Evolutionary conservation across 30 jellyfish, hydroid and myxozoan species (phyloP).

Genomic region (Aurelia aurita complex sp. Pacific): DNA sequence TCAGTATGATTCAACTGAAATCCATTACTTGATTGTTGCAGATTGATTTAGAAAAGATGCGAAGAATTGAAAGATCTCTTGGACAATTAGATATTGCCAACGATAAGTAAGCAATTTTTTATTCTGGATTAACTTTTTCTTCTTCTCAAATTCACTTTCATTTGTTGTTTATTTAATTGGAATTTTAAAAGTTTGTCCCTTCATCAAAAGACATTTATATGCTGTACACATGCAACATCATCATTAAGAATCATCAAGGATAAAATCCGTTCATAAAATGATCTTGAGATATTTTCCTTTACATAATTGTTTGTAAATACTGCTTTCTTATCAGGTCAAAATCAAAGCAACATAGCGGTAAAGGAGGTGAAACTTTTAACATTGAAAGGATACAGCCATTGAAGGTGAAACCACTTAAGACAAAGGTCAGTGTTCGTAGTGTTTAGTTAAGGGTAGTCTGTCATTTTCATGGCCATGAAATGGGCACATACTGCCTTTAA

Average conservation of each 20-base stretch:
- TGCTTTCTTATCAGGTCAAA: background rate
- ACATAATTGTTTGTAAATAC: too few relatives aligned
- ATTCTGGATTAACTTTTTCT: background rate
- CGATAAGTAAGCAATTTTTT: constrained; percentile 21
- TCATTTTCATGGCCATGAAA: too few relatives aligned
- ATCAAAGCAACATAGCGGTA: constrained; percentile 4
- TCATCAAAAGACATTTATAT: background rate
- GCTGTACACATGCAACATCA: background rate
- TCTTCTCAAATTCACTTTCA: too few relatives aligned
- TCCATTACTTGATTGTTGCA: background rate
- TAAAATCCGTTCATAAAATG: too few relatives aligned
- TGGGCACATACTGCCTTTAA: too few relatives aligned
- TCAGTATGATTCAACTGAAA: too few relatives aligned
- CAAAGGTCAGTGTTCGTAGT: constrained; percentile 11
- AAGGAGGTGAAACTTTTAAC: constrained; percentile 5
- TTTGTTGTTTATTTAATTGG: too few relatives aligned
- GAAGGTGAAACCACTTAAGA: constrained; percentile 21
- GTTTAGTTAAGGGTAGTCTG: too few relatives aligned
- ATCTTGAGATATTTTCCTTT: too few relatives aligned
- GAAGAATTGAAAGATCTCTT: constrained; percentile 69
- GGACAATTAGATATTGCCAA: constrained; percentile 43
- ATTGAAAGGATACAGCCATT: constrained; percentile 26
- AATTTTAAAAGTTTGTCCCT: background rate
- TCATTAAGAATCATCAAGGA: too few relatives aligned
- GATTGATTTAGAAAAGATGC: constrained; percentile 92